Conservation (phyloP, 1,140 invertebrate genomes). For the Anoplophora glabripennis region DNA sequence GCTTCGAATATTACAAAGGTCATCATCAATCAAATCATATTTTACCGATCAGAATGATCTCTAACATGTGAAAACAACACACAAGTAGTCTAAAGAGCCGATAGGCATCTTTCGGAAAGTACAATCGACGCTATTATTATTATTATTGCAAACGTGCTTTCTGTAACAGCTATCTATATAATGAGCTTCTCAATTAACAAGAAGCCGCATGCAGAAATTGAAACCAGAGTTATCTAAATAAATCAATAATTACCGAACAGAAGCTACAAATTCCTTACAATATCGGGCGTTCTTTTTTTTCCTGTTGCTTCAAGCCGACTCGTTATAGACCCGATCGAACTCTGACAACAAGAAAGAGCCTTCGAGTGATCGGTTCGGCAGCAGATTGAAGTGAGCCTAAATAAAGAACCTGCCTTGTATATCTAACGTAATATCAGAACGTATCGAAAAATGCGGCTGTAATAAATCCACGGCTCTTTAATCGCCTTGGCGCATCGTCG, state of each 20-base stretch:
- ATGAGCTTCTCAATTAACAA: too few relatives aligned
- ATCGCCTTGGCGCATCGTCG: slow-evolving; percentile 10
- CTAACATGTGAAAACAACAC: too few relatives aligned
- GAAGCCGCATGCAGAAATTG: neutral
- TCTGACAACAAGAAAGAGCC: slow-evolving; percentile 12
- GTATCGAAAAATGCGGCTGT: slow-evolving; percentile 11
- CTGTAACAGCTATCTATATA: too few relatives aligned
- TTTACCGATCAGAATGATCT: too few relatives aligned
- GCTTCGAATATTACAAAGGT: too few relatives aligned
- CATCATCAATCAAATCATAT: too few relatives aligned
- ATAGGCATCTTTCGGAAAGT: too few relatives aligned
- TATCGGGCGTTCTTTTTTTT: slow-evolving; percentile 11
- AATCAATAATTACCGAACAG: slow-evolving; percentile 18
- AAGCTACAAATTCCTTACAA: slow-evolving; percentile 19
- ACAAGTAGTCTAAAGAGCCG: too few relatives aligned
- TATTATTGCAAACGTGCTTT: too few relatives aligned
- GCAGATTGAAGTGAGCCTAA: slow-evolving; percentile 11
- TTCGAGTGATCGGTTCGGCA: slow-evolving; percentile 10
- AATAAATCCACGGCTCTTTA: slow-evolving; percentile 12
- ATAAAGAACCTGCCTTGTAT: slow-evolving; percentile 13
- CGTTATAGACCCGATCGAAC: slow-evolving; percentile 15
- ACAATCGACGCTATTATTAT: too few relatives aligned
- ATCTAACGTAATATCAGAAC: slow-evolving; percentile 15
- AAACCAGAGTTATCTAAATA: slow-evolving; percentile 8
- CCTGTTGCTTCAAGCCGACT: slow-evolving; percentile 5